Evolutionary conservation across 2,113 vertebrate genomes (phyloP), one percentile per base, ranked within the genome.

Genomic region (Brevimyrus niger): DNA sequence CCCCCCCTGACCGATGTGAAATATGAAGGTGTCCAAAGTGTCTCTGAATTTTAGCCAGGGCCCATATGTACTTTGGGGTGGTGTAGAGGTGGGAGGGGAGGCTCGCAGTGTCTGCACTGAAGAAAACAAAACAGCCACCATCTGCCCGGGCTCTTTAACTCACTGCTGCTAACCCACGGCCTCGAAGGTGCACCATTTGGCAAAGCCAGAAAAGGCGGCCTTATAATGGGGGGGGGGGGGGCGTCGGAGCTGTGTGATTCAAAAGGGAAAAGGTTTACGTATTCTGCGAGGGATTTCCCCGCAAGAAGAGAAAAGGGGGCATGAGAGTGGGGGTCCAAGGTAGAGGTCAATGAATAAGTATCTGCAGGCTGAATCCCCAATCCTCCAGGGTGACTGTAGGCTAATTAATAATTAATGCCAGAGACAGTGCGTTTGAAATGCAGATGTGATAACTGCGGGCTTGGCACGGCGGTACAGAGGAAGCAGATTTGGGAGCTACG

Each of bases 351-450:
- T 94, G 94, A 96, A 96, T 97, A 97, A 97, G 95, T 97, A 95
- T 96, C 94, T 94, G 95, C 96, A 94, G 95, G 95, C 96, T 97
- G 95, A 97, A 97, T 97, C 96, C 96, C 95, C 95, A 97, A 97
- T 97, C 96, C 97, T 98, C 97, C 94, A 96, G 97, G 97, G 97
- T 97, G 96, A 97, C 97, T 98, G 97, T 96, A 96, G 98, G 97
- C 97, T 98, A 98, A 99, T 99, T 98, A 98, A 98, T 99, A 98
- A 98, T 99, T 97, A 98, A 99, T 99, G 96, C 97, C 97, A 98
- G 97, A 97, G 96, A 96, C 96, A 95, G 93, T 95, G 96, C 96
- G 97, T 99, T 99, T 99, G 98, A 99, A 98, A 98, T 99, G 98
- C 97, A 99, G 98, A 99, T 99, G 97, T 97, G 97, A 96, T 97